Percentiles rank a stretch among this genome's conserved stretches.
phyloP scores from a whole-genome alignment of 2,888 invertebrate genomes.

The Sinopyrophorus schimmeli region DNA sequence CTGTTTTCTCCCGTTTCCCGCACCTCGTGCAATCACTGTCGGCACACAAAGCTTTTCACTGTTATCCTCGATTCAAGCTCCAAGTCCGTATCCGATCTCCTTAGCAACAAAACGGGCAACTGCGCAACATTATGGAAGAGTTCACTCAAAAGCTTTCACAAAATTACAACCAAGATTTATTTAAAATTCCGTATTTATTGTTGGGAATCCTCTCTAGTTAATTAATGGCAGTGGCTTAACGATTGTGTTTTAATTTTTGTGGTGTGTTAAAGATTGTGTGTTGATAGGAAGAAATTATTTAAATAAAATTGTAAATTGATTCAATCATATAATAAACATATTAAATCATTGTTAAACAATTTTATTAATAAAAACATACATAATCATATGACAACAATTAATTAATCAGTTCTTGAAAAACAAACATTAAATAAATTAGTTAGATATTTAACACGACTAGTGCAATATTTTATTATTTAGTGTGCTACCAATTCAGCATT shows the following conservation, averaged over 20 bases:
- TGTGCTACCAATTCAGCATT: too few species aligned
- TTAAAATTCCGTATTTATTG: slow-evolving; percentile 12
- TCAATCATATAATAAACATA: too few species aligned
- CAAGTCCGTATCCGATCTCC: slow-evolving; percentile 33
- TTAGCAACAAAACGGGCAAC: slow-evolving; percentile 36
- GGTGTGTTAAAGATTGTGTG: not conserved
- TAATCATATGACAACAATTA: too few species aligned
- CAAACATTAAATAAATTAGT: too few species aligned
- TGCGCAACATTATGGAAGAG: slow-evolving; percentile 32
- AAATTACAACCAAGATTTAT: slow-evolving; percentile 33
- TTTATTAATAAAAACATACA: too few species aligned
- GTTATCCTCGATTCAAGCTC: slow-evolving; percentile 25
- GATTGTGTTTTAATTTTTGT: too few species aligned
- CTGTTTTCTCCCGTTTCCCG: slow-evolving; percentile 38
- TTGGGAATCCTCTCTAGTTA: not conserved
- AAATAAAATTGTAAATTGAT: not conserved
- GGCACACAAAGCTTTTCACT: slow-evolving; percentile 34
- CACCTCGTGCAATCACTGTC: slow-evolving; percentile 24
- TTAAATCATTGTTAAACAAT: too few species aligned
- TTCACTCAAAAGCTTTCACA: slow-evolving; percentile 36
- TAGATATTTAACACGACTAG: too few species aligned
- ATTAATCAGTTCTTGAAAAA: too few species aligned
- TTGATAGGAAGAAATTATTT: not conserved
- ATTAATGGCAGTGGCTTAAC: not conserved
- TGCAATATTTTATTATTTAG: too few species aligned